Percentiles rank a stretch among this genome's conserved stretches.
Evolutionary conservation across 2,888 invertebrate genomes (phyloP).

Genomic region (Papilio demoleus): DNA sequence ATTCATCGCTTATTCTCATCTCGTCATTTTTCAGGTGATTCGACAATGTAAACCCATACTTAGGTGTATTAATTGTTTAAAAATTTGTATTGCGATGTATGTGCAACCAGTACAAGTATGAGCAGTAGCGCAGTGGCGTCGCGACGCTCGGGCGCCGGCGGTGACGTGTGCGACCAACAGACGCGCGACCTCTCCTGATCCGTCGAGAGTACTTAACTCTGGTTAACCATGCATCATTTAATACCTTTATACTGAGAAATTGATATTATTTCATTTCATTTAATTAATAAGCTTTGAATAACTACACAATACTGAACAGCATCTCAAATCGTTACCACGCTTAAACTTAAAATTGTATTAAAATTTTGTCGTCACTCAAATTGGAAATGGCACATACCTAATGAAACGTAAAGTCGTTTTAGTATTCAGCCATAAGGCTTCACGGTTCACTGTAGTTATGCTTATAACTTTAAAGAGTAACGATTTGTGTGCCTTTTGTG

Average conservation of each 20-base stretch:
- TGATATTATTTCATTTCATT: no score
- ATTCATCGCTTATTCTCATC: background rate
- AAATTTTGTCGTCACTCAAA: no score
- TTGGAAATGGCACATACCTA: no score
- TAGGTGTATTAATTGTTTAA: background rate
- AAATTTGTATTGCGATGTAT: conserved; percentile 9
- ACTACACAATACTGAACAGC: no score
- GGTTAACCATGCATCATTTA: background rate
- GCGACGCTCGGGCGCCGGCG: conserved; percentile 37
- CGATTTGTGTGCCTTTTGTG: conserved; percentile 42
- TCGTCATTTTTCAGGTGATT: background rate
- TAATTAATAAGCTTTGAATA: no score
- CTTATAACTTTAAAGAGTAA: no score
- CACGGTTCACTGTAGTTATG: no score
- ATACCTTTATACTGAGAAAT: conserved; percentile 1
- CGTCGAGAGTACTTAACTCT: background rate
- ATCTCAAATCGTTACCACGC: no score
- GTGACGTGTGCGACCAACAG: conserved; percentile 25
- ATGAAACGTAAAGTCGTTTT: no score
- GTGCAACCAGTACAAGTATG: background rate
- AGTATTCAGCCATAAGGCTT: no score
- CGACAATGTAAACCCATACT: background rate
- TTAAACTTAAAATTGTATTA: no score
- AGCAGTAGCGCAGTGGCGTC: conserved; percentile 23
- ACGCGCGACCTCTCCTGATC: conserved; percentile 29